phyloP scores from a whole-genome alignment of 1,140 invertebrate species.

The Lepidurus apus region DNA sequence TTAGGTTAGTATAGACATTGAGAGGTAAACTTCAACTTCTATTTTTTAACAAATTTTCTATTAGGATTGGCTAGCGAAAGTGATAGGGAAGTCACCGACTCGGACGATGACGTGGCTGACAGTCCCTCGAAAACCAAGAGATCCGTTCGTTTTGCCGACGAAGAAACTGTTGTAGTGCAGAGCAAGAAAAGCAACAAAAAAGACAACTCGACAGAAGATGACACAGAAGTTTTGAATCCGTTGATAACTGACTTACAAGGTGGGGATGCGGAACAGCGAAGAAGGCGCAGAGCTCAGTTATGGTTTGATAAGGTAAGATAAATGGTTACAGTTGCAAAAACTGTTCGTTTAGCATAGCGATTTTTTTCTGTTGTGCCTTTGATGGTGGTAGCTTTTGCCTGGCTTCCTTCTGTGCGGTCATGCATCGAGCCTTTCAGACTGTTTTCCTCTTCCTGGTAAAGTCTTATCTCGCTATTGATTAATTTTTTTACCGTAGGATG shows the following conservation, averaged over 20 bases:
- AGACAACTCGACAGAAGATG: constrained; percentile 44
- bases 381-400: too few species aligned
- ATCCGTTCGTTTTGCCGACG: constrained; percentile 23
- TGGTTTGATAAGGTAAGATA: constrained; percentile 75
- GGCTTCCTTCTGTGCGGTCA: not conserved
- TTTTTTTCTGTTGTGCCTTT: too few species aligned
- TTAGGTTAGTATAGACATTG: constrained; percentile 25
- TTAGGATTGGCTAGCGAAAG: not conserved
- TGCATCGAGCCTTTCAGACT: not conserved
- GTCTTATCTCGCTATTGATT: constrained; percentile 2
- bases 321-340: not conserved
- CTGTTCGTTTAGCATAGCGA: too few species aligned
- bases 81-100: constrained; percentile 30
- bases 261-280: constrained; percentile 62
- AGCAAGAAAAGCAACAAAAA: constrained; percentile 39
- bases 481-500: constrained; percentile 50
- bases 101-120: constrained; percentile 33
- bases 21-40: constrained; percentile 34
- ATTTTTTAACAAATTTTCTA: constrained; percentile 31
- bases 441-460: not conserved
- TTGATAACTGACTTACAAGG: constrained; percentile 77
- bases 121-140: constrained; percentile 35
- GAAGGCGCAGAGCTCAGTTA: constrained; percentile 67
- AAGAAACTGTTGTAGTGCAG: constrained; percentile 28
- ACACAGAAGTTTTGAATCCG: constrained; percentile 57